phyloP scores from a whole-genome alignment of 1,140 invertebrate species.

The Triops longicaudatus region DNA sequence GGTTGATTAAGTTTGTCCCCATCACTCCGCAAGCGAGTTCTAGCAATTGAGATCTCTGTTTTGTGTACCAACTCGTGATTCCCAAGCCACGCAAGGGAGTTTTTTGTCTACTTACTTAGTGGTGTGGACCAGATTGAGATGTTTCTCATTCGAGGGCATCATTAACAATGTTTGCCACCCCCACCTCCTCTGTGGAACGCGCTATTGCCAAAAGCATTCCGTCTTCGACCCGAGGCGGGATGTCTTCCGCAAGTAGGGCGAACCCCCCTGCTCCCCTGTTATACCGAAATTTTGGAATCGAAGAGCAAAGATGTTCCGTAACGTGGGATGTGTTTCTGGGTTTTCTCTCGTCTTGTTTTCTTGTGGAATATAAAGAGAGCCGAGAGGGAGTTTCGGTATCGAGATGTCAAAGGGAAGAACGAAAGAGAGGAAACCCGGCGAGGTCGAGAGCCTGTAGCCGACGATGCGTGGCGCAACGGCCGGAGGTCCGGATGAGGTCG shows the following conservation, averaged over 20 bases:
- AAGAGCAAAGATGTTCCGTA: neutral
- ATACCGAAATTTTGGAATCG: neutral
- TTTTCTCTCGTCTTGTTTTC: neutral
- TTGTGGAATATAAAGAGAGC: neutral
- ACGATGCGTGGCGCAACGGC: constrained; percentile 23
- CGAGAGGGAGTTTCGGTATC: neutral
- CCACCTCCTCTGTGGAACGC: neutral
- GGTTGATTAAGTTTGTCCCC: constrained; percentile 20
- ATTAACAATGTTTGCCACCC: constrained; percentile 10
- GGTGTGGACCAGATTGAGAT: constrained; percentile 17
- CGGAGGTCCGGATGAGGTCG: constrained; percentile 19
- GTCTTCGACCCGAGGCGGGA: neutral
- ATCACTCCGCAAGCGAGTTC: neutral
- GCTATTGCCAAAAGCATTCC: neutral
- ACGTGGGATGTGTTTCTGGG: neutral
- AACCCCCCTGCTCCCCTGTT: neutral
- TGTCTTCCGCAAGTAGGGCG: neutral
- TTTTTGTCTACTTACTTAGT: neutral
- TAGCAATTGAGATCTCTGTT: constrained; percentile 9
- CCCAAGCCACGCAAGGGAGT: neutral
- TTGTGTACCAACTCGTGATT: neutral
- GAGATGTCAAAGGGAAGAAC: neutral
- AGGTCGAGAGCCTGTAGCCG: constrained; percentile 21
- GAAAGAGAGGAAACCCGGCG: constrained; percentile 18
- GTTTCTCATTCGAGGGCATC: constrained; percentile 16